These are phyloP conservation scores for Electrona antarctica DNA, from an alignment of 2,113 vertebrate genomes.

Conservation along the genomic window DNA sequence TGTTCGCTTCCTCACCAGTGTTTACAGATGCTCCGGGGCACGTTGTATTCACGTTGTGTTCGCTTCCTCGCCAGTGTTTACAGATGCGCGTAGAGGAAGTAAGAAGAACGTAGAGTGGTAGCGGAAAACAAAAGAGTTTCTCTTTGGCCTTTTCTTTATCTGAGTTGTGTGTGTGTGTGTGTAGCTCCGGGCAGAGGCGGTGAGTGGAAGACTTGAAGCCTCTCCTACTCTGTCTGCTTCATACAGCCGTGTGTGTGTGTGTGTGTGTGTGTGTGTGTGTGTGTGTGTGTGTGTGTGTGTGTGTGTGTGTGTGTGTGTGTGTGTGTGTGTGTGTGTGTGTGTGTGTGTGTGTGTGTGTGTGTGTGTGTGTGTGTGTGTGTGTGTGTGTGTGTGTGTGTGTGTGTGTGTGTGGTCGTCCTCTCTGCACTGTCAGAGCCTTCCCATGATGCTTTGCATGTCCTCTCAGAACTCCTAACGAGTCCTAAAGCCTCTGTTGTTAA, in stretches of 20 bases:
- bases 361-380: constrained; percentile 30
- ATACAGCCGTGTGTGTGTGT: constrained; percentile 67
- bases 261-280: constrained; percentile 58
- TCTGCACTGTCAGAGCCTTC: constrained; percentile 54
- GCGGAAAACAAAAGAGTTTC: too few species aligned
- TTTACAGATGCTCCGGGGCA: constrained; percentile 14
- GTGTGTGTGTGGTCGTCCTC: constrained; percentile 42
- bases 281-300: constrained; percentile 44
- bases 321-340: constrained; percentile 39
- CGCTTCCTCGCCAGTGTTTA: too few species aligned
- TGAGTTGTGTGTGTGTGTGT: too few species aligned
- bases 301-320: constrained; percentile 28
- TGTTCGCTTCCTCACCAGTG: too few species aligned
- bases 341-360: constrained; percentile 41
- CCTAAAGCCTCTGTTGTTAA: too few species aligned
- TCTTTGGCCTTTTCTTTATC: too few species aligned
- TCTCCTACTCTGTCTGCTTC: constrained; percentile 58
- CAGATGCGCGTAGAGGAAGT: too few species aligned
- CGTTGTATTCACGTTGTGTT: too few species aligned
- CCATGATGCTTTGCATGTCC: constrained; percentile 72
- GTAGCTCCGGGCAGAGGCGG: not conserved
- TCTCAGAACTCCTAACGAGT: constrained; percentile 49
- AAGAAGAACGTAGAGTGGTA: too few species aligned
- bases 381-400: constrained; percentile 39
- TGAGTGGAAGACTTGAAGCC: constrained; percentile 45